A percentile compares a stretch with the other conserved stretches of the same genome.
phyloP scores from a whole-genome alignment of 2,888 invertebrate genomes.

The Cosmia trapezina region DNA sequence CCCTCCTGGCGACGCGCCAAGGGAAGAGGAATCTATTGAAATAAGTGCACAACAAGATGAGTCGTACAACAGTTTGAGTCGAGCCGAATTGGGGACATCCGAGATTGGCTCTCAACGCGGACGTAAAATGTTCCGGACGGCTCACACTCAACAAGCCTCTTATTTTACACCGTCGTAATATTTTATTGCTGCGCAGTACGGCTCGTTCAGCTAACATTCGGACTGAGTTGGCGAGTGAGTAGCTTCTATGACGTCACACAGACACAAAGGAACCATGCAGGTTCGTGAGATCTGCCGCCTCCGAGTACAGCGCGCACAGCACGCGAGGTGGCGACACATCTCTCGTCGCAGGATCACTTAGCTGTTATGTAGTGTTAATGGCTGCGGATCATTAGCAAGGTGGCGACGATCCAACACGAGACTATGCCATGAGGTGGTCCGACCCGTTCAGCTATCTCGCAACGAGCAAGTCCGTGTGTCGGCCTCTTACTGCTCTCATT shows the following conservation, averaged over 20 bases:
- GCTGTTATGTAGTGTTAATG: too few relatives aligned
- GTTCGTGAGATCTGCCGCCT: too few relatives aligned
- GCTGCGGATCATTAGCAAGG: too few relatives aligned
- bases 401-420: too few relatives aligned
- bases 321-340: too few relatives aligned
- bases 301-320: too few relatives aligned
- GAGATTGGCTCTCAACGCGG: constrained; percentile 12
- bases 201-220: neutral
- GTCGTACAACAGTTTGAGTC: constrained; percentile 13
- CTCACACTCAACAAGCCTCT: constrained; percentile 3
- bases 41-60: constrained; percentile 23
- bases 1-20: constrained; percentile 6
- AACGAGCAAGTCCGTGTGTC: too few relatives aligned
- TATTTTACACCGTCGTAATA: constrained; percentile 10
- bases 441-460: too few relatives aligned
- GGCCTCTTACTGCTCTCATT: too few relatives aligned
- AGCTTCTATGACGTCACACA: neutral
- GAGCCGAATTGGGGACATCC: constrained; percentile 20
- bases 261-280: too few relatives aligned
- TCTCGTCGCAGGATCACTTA: too few relatives aligned
- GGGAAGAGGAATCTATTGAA: constrained; percentile 25
- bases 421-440: too few relatives aligned
- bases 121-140: constrained; percentile 12
- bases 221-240: neutral
- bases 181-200: constrained; percentile 12